Evolutionary conservation across 2,113 vertebrate genomes (phyloP), one percentile per base, ranked within the genome.

Genomic region (Callipepla squamata): DNA sequence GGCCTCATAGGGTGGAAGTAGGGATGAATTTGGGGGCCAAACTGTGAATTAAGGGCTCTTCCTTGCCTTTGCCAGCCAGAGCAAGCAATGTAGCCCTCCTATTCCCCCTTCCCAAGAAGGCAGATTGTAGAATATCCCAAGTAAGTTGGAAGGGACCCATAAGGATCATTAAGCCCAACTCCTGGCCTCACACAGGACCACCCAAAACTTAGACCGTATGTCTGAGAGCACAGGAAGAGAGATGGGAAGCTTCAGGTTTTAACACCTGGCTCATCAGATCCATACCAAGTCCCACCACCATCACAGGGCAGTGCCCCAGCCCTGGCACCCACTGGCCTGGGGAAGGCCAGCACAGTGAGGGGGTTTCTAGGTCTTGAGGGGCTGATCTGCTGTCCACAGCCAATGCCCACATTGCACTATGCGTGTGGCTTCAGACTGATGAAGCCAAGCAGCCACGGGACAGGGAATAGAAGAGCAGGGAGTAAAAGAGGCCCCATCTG

Each of bases 361-460:
- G 7, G 4, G 8, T 4, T 78, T 65, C 32, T 36, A 28, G 38
- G 53, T 34, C 63, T 58, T 10, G 19, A 83, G 47, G 38, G 19
- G 21, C n/a, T 34, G 51, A 51, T 51, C 51, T 28, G 26, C 16
- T 53, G 51, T 53, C 51, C 26, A 53, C 51, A 90, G 15, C 58
- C 53, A 84, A 79, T 45, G 40, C 13, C 14, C 1, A 1, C 7
- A 19, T 19, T 25, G 67, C 32, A 58, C 34, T 51, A 48, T 0
- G 3, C 20, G 38, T 0, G 0, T 15, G 28, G 30, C 67, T 19
- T 34, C 34, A 66, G 51, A 26, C 22, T 8, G 32, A 58, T 40
- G 21, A 11, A 48, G 69, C 21, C 22, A 34, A 69, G 38, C 55
- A 44, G 30, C n/a, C 44, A 53, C 32, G 17, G 48, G 32, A 30